These are phyloP conservation scores for Hermaeophaga mercurialis DNA, from an alignment of 2,888 invertebrate species.

Conservation along the genomic window DNA sequence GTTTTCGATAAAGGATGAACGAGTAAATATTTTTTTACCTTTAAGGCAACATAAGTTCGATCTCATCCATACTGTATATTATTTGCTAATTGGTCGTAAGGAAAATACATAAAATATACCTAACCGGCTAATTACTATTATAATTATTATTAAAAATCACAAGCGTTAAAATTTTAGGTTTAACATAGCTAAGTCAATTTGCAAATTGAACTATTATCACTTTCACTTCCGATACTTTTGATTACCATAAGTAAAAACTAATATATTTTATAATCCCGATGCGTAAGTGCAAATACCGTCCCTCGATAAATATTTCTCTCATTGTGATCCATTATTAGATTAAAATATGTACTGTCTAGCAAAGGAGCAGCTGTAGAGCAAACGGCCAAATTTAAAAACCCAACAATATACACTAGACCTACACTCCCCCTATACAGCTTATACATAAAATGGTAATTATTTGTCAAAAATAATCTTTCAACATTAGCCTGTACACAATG, in stretches of 20 bases:
- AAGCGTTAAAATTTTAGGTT: slow-evolving; percentile 11
- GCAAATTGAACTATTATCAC: slow-evolving; percentile 14
- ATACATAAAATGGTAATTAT: slow-evolving; percentile 57
- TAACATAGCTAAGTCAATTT: slow-evolving; percentile 13
- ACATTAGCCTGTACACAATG: slow-evolving; percentile 56
- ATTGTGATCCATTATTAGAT: slow-evolving; percentile 31
- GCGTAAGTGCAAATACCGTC: slow-evolving; percentile 6
- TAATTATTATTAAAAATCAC: slow-evolving; percentile 18
- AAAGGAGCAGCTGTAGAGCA: slow-evolving; percentile 52
- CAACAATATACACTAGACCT: slow-evolving; percentile 57
- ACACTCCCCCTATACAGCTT: slow-evolving; percentile 56
- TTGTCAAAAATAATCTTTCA: slow-evolving; percentile 58
- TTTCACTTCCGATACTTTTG: slow-evolving; percentile 6
- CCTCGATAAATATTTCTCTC: slow-evolving; percentile 22
- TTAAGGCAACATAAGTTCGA: background rate
- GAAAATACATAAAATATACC: background rate
- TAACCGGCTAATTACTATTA: slow-evolving; percentile 2
- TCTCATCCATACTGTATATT: slow-evolving; percentile 1
- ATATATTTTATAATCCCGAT: too few relatives aligned
- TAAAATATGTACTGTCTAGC: slow-evolving; percentile 34
- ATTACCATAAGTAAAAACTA: too few relatives aligned
- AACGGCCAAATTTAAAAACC: slow-evolving; percentile 47
- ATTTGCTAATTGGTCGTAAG: slow-evolving; percentile 10
- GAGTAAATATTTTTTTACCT: too few relatives aligned
- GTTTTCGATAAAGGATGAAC: too few relatives aligned